Evolutionary conservation across 1,140 invertebrate species (phyloP).

Genomic region (Drosophila lini): DNA sequence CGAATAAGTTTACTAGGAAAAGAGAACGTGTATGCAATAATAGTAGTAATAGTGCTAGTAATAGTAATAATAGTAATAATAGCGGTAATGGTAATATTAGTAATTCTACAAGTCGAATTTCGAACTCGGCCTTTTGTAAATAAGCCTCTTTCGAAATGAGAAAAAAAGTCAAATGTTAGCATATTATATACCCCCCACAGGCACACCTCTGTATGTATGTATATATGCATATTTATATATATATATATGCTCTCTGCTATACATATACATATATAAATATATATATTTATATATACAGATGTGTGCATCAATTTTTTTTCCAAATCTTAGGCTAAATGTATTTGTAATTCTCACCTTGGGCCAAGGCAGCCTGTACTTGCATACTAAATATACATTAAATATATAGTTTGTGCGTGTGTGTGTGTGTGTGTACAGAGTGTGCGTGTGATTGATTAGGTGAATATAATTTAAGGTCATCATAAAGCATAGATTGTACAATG

Average conservation of each 20-base stretch:
- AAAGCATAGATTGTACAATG: slow-evolving; percentile 11
- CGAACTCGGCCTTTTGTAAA: slow-evolving; percentile 82
- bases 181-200: slow-evolving; percentile 42
- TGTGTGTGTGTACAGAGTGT: slow-evolving; percentile 24
- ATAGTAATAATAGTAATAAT: slow-evolving; percentile 65
- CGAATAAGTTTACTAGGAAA: slow-evolving; percentile 83
- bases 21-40: slow-evolving; percentile 84
- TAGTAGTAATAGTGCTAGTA: slow-evolving; percentile 76
- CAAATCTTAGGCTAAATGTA: slow-evolving; percentile 46
- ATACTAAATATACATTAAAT: slow-evolving; percentile 42
- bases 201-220: slow-evolving; percentile 1
- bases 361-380: slow-evolving; percentile 40
- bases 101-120: slow-evolving; percentile 81
- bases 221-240: slow-evolving; percentile 13
- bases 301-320: slow-evolving; percentile 42
- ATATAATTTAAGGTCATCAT: slow-evolving; percentile 23
- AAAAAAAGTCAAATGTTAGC: slow-evolving; percentile 75
- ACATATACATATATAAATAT: slow-evolving; percentile 5
- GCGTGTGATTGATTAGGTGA: not conserved
- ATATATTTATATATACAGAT: slow-evolving; percentile 17
- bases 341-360: slow-evolving; percentile 44
- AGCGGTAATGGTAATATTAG: slow-evolving; percentile 77
- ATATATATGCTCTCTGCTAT: slow-evolving; percentile 8
- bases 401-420: slow-evolving; percentile 6
- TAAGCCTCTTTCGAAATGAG: slow-evolving; percentile 78